These are phyloP conservation scores for Phymastichus coffea DNA, from an alignment of 1,140 invertebrate species.

Conservation along the genomic window DNA sequence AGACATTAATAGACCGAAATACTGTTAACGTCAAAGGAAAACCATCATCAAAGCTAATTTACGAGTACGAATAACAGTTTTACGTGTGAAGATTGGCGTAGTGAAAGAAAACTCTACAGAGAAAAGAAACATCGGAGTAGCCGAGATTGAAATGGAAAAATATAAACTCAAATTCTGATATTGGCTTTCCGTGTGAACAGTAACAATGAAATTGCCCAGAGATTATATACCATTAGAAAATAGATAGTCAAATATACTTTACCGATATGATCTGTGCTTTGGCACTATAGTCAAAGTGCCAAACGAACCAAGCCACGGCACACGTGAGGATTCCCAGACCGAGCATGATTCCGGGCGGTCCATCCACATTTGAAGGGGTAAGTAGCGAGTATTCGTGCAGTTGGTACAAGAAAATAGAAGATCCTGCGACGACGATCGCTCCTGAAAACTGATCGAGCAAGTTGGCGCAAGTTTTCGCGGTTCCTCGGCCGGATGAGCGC, in stretches of 20 bases:
- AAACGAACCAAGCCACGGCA: conserved; percentile 56
- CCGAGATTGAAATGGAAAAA: too few relatives aligned
- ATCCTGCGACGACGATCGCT: conserved; percentile 50
- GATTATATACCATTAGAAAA: too few relatives aligned
- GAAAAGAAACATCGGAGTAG: too few relatives aligned
- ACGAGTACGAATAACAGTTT: too few relatives aligned
- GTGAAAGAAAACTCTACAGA: too few relatives aligned
- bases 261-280: conserved; percentile 26
- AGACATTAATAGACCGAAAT: neutral
- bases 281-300: conserved; percentile 59
- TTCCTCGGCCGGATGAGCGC: too few relatives aligned
- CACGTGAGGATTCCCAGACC: conserved; percentile 57
- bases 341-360: conserved; percentile 52
- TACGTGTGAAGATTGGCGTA: too few relatives aligned
- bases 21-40: neutral
- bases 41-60: neutral
- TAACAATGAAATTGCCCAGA: too few relatives aligned
- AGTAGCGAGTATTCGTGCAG: conserved; percentile 55
- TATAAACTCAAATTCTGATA: too few relatives aligned
- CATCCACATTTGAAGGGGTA: conserved; percentile 54
- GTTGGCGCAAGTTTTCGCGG: too few relatives aligned
- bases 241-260: conserved; percentile 11
- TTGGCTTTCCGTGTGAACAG: too few relatives aligned
- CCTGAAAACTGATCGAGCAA: conserved; percentile 63
- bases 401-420: conserved; percentile 57